These are phyloP conservation scores for Synergus laeviventris DNA, from an alignment of 2,888 invertebrate species.

Conservation along the genomic window DNA sequence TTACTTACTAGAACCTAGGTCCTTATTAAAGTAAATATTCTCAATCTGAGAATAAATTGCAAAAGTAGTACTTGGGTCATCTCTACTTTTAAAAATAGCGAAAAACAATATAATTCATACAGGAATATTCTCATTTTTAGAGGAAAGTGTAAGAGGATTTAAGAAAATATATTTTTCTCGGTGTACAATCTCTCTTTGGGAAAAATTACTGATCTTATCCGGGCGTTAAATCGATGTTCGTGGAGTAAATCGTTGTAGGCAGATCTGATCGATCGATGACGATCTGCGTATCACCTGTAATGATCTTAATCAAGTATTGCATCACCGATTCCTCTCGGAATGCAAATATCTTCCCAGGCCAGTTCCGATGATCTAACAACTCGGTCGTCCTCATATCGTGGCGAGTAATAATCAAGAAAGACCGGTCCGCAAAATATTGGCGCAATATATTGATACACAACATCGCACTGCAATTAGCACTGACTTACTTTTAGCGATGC, in stretches of 20 bases:
- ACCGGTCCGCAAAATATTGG: constrained; percentile 29
- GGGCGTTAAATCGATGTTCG: not conserved
- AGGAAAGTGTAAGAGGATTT: too few relatives aligned
- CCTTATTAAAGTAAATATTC: too few relatives aligned
- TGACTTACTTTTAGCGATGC: constrained; percentile 24
- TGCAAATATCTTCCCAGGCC: constrained; percentile 37
- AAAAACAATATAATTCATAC: too few relatives aligned
- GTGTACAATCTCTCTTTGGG: not conserved
- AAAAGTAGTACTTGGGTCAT: too few relatives aligned
- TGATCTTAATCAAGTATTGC: constrained; percentile 30
- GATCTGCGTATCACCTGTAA: constrained; percentile 25
- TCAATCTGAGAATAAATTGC: too few relatives aligned
- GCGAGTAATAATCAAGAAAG: constrained; percentile 9
- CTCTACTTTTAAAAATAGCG: too few relatives aligned
- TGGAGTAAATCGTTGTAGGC: constrained; percentile 20
- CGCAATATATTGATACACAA: constrained; percentile 17
- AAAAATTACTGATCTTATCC: not conserved
- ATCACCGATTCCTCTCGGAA: constrained; percentile 24
- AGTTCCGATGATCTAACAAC: constrained; percentile 31
- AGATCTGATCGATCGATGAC: constrained; percentile 29
- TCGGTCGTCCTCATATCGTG: constrained; percentile 14
- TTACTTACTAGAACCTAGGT: too few relatives aligned
- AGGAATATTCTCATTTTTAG: too few relatives aligned
- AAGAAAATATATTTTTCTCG: too few relatives aligned
- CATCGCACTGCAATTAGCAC: constrained; percentile 20